Evolutionary conservation across 2,888 invertebrate species (phyloP).

Genomic region (Metallyticus violacea): DNA sequence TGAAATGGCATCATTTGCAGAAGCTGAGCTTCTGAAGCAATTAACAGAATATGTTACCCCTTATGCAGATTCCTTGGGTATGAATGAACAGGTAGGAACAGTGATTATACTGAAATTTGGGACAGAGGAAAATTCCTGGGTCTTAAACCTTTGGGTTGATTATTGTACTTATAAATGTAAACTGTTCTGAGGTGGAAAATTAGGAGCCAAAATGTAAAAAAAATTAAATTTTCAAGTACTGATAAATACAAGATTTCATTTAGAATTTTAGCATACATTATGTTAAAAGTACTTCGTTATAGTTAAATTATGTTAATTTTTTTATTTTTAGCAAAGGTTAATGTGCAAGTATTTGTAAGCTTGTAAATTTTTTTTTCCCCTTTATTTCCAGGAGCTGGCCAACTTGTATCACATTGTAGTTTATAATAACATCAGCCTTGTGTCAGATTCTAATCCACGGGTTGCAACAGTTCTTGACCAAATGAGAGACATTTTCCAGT

Average conservation of each 20-base stretch:
- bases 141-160: not conserved
- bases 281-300: too few species aligned
- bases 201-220: too few species aligned
- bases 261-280: too few species aligned
- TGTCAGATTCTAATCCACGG: conserved; percentile 75
- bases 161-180: not conserved
- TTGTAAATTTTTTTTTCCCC: too few species aligned
- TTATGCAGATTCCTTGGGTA: conserved; percentile 76
- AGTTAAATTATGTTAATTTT: too few species aligned
- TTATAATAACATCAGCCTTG: conserved; percentile 67
- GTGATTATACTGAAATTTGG: not conserved
- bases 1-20: conserved; percentile 84
- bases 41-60: conserved; percentile 67
- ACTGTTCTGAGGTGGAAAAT: not conserved
- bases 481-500: conserved; percentile 67
- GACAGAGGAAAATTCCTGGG: not conserved
- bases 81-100: conserved; percentile 70
- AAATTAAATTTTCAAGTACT: too few species aligned
- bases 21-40: conserved; percentile 63
- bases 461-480: conserved; percentile 77
- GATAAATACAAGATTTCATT: too few species aligned
- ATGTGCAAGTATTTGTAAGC: too few species aligned
- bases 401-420: conserved; percentile 70
- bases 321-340: too few species aligned
- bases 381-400: conserved; percentile 63